A percentile compares a stretch with the other conserved stretches of the same genome.
Conservation (phyloP, 2,797 vertebrate species). For the Parambassis ranga region DNA sequence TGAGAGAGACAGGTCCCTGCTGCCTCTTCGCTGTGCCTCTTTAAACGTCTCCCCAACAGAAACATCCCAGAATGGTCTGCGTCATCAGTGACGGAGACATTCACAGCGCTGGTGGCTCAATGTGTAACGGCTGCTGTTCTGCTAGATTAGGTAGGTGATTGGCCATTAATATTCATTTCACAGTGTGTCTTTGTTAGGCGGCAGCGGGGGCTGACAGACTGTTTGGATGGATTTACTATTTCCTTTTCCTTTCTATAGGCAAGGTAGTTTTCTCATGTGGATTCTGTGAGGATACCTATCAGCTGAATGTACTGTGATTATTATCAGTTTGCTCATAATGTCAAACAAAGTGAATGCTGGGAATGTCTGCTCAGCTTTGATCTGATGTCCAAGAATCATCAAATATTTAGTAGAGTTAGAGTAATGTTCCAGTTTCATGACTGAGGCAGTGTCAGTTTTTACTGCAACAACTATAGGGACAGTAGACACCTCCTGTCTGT, state of each 20-base stretch:
- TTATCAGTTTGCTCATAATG: not conserved
- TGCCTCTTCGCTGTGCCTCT: slow-evolving; percentile 37
- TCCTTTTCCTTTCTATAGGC: slow-evolving; percentile 38
- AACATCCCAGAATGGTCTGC: slow-evolving; percentile 42
- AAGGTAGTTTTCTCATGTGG: slow-evolving; percentile 16
- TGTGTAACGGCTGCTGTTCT: slow-evolving; percentile 73
- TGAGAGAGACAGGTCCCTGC: slow-evolving; percentile 46
- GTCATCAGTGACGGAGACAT: slow-evolving; percentile 59
- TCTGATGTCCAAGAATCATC: slow-evolving; percentile 4
- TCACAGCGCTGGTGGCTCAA: slow-evolving; percentile 50
- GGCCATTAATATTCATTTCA: slow-evolving; percentile 81
- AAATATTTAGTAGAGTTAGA: slow-evolving; percentile 21
- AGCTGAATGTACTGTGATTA: not conserved
- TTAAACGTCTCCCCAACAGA: slow-evolving; percentile 42
- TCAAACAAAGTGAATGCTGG: not conserved
- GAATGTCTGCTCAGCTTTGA: slow-evolving; percentile 1
- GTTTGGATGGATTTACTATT: slow-evolving; percentile 71
- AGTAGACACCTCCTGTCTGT: not conserved
- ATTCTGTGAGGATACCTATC: not conserved
- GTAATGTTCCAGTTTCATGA: slow-evolving; percentile 2
- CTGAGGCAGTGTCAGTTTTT: slow-evolving; percentile 3
- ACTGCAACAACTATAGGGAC: not conserved
- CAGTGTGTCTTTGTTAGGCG: slow-evolving; percentile 76
- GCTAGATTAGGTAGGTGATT: slow-evolving; percentile 77
- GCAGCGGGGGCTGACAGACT: slow-evolving; percentile 65